Conservation (phyloP, 1,140 invertebrate genomes). For the Heliothis subflexa region DNA sequence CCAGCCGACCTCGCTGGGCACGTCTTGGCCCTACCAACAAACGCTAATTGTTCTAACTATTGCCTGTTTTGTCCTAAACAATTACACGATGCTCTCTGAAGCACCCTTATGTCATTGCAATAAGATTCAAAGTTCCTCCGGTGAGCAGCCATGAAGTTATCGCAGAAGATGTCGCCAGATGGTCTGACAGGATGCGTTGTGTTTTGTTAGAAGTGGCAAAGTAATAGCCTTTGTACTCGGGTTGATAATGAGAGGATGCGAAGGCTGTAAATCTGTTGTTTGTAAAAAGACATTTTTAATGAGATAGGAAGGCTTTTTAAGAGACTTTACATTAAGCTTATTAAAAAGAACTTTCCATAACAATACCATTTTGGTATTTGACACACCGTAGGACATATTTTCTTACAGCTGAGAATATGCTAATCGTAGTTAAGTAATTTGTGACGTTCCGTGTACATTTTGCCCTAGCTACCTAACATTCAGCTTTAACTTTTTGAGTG, state of each 20-base stretch:
- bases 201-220: slow-evolving; percentile 68
- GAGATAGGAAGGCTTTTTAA: slow-evolving; percentile 18
- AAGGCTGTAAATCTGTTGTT: slow-evolving; percentile 66
- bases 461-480: neutral
- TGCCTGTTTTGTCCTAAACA: slow-evolving; percentile 59
- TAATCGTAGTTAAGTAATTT: neutral
- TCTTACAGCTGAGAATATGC: neutral
- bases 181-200: slow-evolving; percentile 67
- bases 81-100: slow-evolving; percentile 20
- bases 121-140: slow-evolving; percentile 39
- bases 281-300: slow-evolving; percentile 48
- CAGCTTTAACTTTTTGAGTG: neutral
- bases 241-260: slow-evolving; percentile 58
- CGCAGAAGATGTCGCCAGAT: slow-evolving; percentile 63
- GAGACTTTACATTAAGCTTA: slow-evolving; percentile 10
- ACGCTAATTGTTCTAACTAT: slow-evolving; percentile 65
- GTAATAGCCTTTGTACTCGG: slow-evolving; percentile 66
- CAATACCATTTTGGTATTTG: neutral
- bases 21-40: slow-evolving; percentile 57
- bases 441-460: neutral
- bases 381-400: neutral
- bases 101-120: slow-evolving; percentile 5
- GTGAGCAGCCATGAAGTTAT: neutral
- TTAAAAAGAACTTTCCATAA: neutral
- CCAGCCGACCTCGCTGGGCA: slow-evolving; percentile 52